Conservation (phyloP, 2,113 vertebrate genomes). For the Alces alces region DNA sequence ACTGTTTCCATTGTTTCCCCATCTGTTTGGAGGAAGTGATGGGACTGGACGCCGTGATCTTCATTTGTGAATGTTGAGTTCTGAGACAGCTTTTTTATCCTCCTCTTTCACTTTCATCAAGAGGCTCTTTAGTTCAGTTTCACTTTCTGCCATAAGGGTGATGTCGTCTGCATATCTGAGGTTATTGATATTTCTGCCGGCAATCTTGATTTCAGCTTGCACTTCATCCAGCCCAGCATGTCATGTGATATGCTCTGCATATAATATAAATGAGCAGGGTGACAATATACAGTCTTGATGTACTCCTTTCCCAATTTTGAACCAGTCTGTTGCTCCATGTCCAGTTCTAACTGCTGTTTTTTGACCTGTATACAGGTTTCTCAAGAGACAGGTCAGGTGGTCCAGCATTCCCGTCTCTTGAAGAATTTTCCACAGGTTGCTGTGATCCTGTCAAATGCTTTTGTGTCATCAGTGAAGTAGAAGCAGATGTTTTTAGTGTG, state of each 20-base stretch:
- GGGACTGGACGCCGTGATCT: not conserved
- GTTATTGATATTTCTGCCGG: not conserved
- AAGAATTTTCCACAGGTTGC: not conserved
- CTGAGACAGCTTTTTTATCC: not conserved
- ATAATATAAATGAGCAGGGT: not conserved
- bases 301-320: not conserved
- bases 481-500: not conserved
- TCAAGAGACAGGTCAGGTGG: not conserved
- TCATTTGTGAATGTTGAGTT: not conserved
- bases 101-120: not conserved
- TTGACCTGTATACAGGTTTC: not conserved
- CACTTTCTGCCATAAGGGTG: not conserved
- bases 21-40: not conserved
- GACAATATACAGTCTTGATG: not conserved
- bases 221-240: not conserved
- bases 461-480: fast-evolving
- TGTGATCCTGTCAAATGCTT: not conserved
- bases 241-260: not conserved
- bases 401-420: not conserved
- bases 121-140: not conserved
- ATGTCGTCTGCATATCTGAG: not conserved
- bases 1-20: not conserved
- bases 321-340: not conserved
- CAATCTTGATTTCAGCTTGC: not conserved
- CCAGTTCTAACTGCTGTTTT: not conserved